Conservation (phyloP, 2,113 vertebrate genomes). For the Cephalophus harveyi region DNA sequence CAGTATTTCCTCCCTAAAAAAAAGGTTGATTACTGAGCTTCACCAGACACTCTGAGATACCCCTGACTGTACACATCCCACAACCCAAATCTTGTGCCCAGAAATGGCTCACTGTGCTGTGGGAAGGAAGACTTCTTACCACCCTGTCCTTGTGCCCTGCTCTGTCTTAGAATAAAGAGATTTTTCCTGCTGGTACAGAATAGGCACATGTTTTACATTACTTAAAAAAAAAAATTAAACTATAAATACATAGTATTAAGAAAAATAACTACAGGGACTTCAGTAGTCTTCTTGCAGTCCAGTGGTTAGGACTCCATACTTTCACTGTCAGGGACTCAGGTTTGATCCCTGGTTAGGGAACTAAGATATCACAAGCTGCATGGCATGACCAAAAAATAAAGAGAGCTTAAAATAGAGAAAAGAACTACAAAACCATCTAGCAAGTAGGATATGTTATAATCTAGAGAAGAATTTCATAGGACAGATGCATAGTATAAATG, state of each 20-base stretch:
- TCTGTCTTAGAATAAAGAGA: not conserved
- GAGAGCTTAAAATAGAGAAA: not conserved
- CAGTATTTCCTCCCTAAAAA: not conserved
- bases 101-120: not conserved
- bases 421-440: not conserved
- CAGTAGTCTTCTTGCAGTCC: not conserved
- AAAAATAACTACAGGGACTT: not conserved
- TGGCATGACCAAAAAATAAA: not conserved
- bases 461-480: not conserved
- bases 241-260: not conserved
- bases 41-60: not conserved
- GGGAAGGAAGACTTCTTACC: not conserved
- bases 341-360: not conserved
- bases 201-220: not conserved
- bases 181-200: not conserved
- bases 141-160: not conserved
- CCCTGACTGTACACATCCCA: not conserved
- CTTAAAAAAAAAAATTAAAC: not conserved
- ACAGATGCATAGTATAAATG: not conserved
- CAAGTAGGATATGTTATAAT: not conserved
- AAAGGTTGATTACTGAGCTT: not conserved
- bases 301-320: not conserved
- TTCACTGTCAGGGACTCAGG: not conserved
- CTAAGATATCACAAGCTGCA: not conserved
- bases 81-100: not conserved